Conservation (phyloP, 1,140 invertebrate species). For the Popillia japonica region DNA sequence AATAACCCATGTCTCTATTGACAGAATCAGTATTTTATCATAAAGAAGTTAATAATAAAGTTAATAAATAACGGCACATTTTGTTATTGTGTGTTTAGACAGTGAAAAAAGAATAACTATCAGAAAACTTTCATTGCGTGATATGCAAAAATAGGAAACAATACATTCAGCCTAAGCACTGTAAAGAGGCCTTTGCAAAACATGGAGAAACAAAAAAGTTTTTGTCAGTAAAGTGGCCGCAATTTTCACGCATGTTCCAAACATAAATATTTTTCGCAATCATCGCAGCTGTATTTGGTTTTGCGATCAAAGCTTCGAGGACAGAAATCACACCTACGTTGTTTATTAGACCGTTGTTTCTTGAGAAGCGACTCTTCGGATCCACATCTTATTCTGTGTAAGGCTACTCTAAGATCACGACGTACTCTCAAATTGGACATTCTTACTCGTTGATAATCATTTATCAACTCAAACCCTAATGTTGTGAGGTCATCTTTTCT, state of each 20-base stretch:
- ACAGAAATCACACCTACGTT: conserved; percentile 18
- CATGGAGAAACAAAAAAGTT: background rate
- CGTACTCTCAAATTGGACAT: background rate
- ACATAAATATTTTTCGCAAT: conserved; percentile 20
- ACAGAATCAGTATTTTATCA: too few species aligned
- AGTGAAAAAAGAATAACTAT: too few species aligned
- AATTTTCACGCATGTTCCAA: conserved; percentile 36
- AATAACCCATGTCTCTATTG: too few species aligned
- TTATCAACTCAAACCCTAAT: background rate
- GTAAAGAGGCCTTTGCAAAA: too few species aligned
- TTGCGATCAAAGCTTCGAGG: conserved; percentile 6
- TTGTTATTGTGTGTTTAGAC: too few species aligned
- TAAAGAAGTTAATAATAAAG: too few species aligned
- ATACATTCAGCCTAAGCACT: too few species aligned
- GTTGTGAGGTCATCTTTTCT: background rate
- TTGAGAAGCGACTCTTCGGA: background rate
- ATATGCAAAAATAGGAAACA: too few species aligned
- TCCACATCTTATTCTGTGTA: conserved; percentile 3
- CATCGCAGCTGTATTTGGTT: conserved; percentile 27
- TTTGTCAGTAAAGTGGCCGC: background rate
- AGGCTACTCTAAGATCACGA: background rate
- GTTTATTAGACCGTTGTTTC: conserved; percentile 3
- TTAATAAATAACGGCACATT: too few species aligned
- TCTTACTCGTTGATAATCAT: background rate
- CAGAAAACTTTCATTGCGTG: too few species aligned